These are phyloP conservation scores for Argentina silus DNA, from an alignment of 2,797 vertebrate genomes.

Conservation along the genomic window DNA sequence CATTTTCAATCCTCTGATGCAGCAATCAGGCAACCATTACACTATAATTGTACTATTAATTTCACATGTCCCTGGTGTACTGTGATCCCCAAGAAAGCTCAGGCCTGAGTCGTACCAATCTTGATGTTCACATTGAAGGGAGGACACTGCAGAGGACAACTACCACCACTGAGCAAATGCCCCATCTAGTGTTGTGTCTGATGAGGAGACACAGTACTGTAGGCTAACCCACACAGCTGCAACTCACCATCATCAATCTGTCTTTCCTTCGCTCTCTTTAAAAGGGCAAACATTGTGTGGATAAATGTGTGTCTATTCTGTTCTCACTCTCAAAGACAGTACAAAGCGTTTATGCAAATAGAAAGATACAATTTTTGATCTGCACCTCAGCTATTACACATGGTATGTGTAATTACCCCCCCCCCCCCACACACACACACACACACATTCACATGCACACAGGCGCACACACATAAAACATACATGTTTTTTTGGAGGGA, in stretches of 20 bases:
- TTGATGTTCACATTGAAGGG: neutral
- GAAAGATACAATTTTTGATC: too few relatives aligned
- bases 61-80: neutral
- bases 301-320: too few relatives aligned
- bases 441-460: neutral
- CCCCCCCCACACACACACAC: neutral
- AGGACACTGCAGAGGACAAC: neutral
- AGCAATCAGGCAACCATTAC: neutral
- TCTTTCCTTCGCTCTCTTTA: neutral
- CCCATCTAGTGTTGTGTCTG: conserved; percentile 4
- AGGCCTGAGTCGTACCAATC: neutral
- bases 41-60: neutral
- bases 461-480: neutral
- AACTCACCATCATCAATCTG: neutral
- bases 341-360: too few relatives aligned
- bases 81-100: neutral
- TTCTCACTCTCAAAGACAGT: too few relatives aligned
- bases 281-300: too few relatives aligned
- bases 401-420: too few relatives aligned
- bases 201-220: neutral
- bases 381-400: too few relatives aligned
- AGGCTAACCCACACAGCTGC: neutral
- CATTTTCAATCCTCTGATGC: neutral
- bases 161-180: neutral
- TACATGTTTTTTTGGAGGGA: neutral